Evolutionary conservation across 64 coral and sea anemone species (phyloP).

Genomic region (Montipora capricornis): DNA sequence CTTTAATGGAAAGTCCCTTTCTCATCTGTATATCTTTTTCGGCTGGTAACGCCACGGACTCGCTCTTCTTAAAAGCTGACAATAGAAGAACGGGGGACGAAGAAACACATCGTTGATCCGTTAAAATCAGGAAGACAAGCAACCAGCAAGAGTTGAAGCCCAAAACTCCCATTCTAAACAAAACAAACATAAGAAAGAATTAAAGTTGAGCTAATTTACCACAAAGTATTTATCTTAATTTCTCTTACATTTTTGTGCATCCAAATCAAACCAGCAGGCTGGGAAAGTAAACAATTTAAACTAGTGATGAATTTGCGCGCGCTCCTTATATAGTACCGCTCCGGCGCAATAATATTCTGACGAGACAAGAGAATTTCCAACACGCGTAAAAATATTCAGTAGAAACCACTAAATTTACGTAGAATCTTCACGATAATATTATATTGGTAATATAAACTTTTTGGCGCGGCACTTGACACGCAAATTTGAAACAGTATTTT

Average conservation of each 20-base stretch:
- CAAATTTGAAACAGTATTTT: constrained; percentile 31
- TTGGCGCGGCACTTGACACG: constrained; percentile 6
- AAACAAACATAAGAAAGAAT: not conserved
- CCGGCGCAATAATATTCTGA: not conserved
- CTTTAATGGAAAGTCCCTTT: not conserved
- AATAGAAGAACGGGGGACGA: not conserved
- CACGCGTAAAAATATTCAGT: not conserved
- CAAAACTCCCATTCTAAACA: not conserved
- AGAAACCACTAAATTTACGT: not conserved
- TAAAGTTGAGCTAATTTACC: not conserved
- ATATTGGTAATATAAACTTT: constrained; percentile 13
- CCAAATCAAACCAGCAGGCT: not conserved
- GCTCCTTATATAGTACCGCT: not conserved
- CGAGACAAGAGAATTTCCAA: not conserved
- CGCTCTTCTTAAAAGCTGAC: not conserved
- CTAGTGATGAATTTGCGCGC: not conserved
- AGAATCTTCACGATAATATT: not conserved
- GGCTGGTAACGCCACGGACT: not conserved
- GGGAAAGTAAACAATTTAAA: not conserved
- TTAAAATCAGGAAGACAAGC: constrained; percentile 1
- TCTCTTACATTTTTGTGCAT: not conserved
- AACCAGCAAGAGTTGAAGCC: not conserved
- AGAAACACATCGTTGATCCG: not conserved
- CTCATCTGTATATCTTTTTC: not conserved
- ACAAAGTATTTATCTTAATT: not conserved